Evolutionary conservation across 1,140 invertebrate genomes (phyloP), one percentile per base, ranked within the genome.

Genomic region (Mizuhopecten yessoensis): DNA sequence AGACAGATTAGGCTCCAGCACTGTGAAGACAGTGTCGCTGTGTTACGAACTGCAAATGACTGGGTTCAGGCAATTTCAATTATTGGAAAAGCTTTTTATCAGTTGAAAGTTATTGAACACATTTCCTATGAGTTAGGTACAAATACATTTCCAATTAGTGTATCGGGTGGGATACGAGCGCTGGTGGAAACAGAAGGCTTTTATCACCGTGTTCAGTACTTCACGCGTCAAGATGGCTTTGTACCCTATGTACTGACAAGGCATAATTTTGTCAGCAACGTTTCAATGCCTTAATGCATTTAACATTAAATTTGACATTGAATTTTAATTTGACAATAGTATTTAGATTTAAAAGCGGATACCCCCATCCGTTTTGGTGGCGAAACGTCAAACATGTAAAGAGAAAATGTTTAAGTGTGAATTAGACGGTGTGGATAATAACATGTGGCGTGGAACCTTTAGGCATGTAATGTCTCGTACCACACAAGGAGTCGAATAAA

Each of bases 221-320:
- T 29, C 57, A 75, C 57, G 29, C 57, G 57, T 17, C 23, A n/a
- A 29, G 57, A 75, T 75, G 3, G n/a, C 57, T 75, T 75, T 75
- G 57, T 75, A 75, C 57, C 57, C 57, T 29, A 17, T 29, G 57
- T 75, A 75, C 23, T 75, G 57, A 75, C 57, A 75, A 75, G 57
- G n/a, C 23, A 75, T 75, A 75, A 75, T 75, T 75, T 75, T 75
- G 57, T 75, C n/a, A 75, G 57, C 23, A 29, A 75, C 57, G 57
- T 75, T 75, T 75, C 57, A 75, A 75, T 75, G 57, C 23, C n/a
- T 75, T 75, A 75, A 75, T 75, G 57, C 57, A 75, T 75, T 75
- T 5, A n/a, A 13, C 57, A 75, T 75, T 75, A 75, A 75, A n/a
- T 75, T 9, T 75, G 57, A 75, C 57, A 29, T 75, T 75, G 57